Percentiles rank a stretch among this genome's conserved stretches.
Conservation (phyloP, 2,797 vertebrate genomes). For the Halcyon leucocephala region DNA sequence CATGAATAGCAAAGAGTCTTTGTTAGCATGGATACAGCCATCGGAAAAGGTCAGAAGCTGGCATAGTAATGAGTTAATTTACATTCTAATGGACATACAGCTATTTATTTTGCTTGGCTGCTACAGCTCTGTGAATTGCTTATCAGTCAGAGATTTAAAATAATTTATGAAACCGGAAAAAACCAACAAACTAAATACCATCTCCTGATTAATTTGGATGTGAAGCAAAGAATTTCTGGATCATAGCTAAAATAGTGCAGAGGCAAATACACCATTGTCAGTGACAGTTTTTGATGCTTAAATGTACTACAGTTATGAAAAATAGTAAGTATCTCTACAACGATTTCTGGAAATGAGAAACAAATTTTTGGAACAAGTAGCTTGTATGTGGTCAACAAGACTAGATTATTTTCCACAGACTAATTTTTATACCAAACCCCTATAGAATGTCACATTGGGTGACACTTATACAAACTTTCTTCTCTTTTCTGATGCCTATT, state of each 20-base stretch:
- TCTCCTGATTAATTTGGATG: slow-evolving; percentile 48
- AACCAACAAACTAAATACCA: not conserved
- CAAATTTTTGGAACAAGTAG: not conserved
- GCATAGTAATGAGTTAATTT: slow-evolving; percentile 73
- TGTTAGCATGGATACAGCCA: slow-evolving; percentile 56
- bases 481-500: not conserved
- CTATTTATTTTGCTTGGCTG: slow-evolving; percentile 58
- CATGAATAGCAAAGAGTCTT: slow-evolving; percentile 44
- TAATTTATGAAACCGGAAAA: slow-evolving; percentile 45
- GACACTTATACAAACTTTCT: not conserved
- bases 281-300: not conserved
- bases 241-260: not conserved
- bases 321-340: not conserved
- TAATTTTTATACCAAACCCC: not conserved
- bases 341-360: not conserved
- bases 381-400: not conserved
- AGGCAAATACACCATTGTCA: not conserved
- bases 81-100: slow-evolving; percentile 65
- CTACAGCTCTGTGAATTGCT: slow-evolving; percentile 54
- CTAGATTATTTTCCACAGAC: not conserved
- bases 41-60: slow-evolving; percentile 67
- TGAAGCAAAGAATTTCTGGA: slow-evolving; percentile 28
- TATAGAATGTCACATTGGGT: not conserved
- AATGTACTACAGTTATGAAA: not conserved
- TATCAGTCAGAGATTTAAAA: slow-evolving; percentile 58